A percentile compares a stretch with the other conserved stretches of the same genome.
These are phyloP conservation scores for Spisula solida DNA, from an alignment of 2,888 invertebrate genomes.

Conservation along the genomic window DNA sequence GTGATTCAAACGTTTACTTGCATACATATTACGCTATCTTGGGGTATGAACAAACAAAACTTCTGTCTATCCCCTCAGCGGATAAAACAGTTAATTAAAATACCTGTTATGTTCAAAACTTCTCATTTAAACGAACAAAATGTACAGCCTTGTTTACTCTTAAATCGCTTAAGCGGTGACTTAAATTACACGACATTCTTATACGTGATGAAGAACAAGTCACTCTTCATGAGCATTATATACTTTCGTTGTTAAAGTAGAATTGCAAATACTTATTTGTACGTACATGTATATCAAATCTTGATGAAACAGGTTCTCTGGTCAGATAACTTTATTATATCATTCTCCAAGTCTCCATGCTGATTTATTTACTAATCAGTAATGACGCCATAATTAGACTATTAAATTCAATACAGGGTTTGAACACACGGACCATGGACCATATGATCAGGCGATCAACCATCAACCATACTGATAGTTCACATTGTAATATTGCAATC, in stretches of 20 bases:
- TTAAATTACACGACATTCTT: background rate
- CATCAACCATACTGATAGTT: no score
- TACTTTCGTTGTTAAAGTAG: background rate
- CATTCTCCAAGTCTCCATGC: no score
- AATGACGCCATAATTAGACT: no score
- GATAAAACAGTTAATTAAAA: conserved; percentile 28
- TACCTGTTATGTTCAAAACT: conserved; percentile 4
- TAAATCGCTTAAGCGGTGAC: background rate
- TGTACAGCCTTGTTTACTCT: conserved; percentile 16
- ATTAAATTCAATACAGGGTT: no score
- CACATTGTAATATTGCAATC: no score
- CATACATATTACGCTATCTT: conserved; percentile 17
- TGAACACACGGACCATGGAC: no score
- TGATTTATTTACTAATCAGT: no score
- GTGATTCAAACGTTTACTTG: conserved; percentile 25
- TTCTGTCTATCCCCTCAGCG: conserved; percentile 11
- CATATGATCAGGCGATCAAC: no score
- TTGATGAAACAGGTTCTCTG: no score
- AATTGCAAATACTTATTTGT: background rate
- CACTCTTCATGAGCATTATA: background rate
- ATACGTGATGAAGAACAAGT: background rate
- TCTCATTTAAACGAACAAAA: conserved; percentile 8
- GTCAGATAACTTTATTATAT: no score
- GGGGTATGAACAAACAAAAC: conserved; percentile 4
- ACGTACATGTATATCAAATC: no score